Conservation (phyloP, 2,797 vertebrate species). For the Danio albolineatus region DNA sequence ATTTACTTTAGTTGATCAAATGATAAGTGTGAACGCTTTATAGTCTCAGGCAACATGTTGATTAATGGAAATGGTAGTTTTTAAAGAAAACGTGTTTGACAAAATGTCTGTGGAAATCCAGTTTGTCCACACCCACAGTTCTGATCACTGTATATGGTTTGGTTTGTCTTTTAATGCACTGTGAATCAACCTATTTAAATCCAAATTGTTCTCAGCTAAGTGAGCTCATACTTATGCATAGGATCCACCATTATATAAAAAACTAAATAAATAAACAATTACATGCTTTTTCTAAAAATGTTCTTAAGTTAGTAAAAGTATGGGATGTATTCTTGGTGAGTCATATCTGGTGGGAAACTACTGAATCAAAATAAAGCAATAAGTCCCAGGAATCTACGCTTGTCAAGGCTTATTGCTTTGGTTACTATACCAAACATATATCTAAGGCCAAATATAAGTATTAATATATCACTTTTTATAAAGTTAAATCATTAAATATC, state of each 20-base stretch:
- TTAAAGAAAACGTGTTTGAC: not conserved
- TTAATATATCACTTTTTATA: too few relatives aligned
- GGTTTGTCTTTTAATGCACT: not conserved
- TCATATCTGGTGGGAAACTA: conserved; percentile 5
- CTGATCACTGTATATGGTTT: not conserved
- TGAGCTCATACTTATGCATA: not conserved
- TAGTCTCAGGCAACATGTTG: not conserved
- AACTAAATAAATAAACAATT: too few relatives aligned
- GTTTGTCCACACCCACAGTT: too few relatives aligned
- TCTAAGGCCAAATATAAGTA: too few relatives aligned
- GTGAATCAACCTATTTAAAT: not conserved
- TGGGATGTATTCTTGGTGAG: conserved; percentile 10
- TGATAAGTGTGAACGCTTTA: not conserved
- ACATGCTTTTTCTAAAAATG: not conserved
- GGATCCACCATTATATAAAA: not conserved
- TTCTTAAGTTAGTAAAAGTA: not conserved
- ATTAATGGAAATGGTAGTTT: not conserved
- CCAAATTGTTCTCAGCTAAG: not conserved
- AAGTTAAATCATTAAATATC: too few relatives aligned
- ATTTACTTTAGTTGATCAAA: conserved; percentile 18
- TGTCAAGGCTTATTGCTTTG: too few relatives aligned
- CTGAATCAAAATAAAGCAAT: not conserved
- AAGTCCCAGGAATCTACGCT: too few relatives aligned
- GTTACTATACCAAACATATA: too few relatives aligned
- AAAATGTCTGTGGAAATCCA: not conserved